Percentiles rank a stretch among this genome's conserved stretches.
phyloP scores from a whole-genome alignment of 2,888 invertebrate species.

The Eueremaeus valkanovi region DNA sequence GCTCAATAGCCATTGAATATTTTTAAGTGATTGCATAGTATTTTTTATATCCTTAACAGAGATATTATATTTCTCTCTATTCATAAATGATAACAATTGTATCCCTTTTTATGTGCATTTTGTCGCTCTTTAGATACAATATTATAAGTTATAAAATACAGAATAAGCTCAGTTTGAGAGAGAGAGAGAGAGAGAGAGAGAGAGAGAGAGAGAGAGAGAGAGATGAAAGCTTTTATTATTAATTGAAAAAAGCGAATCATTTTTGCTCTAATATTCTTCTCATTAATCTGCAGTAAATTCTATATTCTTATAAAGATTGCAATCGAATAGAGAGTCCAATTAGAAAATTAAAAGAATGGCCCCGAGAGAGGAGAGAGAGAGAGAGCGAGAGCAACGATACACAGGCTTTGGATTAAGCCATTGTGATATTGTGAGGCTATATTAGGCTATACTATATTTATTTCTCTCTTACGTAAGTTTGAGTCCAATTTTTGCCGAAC shows the following conservation, averaged over 20 bases:
- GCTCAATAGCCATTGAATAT: conserved; percentile 19
- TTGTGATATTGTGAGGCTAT: background rate
- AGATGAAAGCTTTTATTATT: background rate
- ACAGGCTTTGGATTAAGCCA: conserved; percentile 15
- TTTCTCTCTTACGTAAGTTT: background rate
- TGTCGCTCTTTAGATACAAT: background rate
- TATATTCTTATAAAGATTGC: background rate
- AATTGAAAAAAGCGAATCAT: conserved; percentile 3
- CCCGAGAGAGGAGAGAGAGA: background rate
- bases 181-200: background rate
- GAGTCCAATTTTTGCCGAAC: background rate
- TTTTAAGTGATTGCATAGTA: conserved; percentile 29
- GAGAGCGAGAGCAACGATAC: conserved; percentile 6
- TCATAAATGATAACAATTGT: conserved; percentile 30
- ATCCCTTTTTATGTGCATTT: background rate
- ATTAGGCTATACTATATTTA: background rate
- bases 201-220: background rate
- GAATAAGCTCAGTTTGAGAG: no score
- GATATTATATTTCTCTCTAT: conserved; percentile 30
- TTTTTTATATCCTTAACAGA: conserved; percentile 31
- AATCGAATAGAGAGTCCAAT: conserved; percentile 19
- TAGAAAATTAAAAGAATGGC: conserved; percentile 33
- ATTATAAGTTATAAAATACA: no score
- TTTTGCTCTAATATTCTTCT: background rate
- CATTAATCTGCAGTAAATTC: no score